Evolutionary conservation across 2,113 vertebrate species (phyloP), one percentile per base, ranked within the genome.

Genomic region (Tragelaphus buxtoni): DNA sequence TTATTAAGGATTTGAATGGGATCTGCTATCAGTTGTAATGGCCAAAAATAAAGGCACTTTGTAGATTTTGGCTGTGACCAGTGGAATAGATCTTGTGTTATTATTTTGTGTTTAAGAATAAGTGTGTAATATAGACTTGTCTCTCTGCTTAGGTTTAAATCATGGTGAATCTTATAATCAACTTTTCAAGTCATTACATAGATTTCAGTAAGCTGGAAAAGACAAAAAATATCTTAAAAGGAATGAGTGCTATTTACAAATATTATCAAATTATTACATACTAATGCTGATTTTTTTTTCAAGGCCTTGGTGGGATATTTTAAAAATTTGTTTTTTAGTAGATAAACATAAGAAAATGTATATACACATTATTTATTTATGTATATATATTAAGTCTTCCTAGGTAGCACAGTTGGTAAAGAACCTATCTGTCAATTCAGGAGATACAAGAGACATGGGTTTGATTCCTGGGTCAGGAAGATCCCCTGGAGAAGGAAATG

Each of bases 71-170:
- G 11, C 45, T 79, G 20, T 58, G n/a, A 72, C 35, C 12, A 79
- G 39, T 49, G 8, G 28, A 80, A 80, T 24, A 60, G 45, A 88
- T 69, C 16, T 60, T 83, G 28, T 45, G n/a, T 51, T 13, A 65
- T 30, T 49, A 69, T 39, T 85, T 92, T 97, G 32, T 91, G 9
- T 60, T 90, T 76, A 87, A 95, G 58, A 93, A 53, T 56, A 88
- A 77, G 2, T 82, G 3, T 88, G 16, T 77, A 47, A 35, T 42
- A 85, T 51, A 74, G 9, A 80, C 10, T 74, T 79, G 5, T 45
- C 9, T 94, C 3, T 95, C 45, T 74, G 12, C 18, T 85, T 90
- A 5, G 3, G 22, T 88, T 89, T 96, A 83, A 49, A 58, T 51
- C 28, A 91, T 28, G 3, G 79, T 56, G 95, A 72, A 17, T 20